These are phyloP conservation scores for Drosophila acutilabella DNA, from an alignment of 2,888 invertebrate genomes.

Conservation along the genomic window DNA sequence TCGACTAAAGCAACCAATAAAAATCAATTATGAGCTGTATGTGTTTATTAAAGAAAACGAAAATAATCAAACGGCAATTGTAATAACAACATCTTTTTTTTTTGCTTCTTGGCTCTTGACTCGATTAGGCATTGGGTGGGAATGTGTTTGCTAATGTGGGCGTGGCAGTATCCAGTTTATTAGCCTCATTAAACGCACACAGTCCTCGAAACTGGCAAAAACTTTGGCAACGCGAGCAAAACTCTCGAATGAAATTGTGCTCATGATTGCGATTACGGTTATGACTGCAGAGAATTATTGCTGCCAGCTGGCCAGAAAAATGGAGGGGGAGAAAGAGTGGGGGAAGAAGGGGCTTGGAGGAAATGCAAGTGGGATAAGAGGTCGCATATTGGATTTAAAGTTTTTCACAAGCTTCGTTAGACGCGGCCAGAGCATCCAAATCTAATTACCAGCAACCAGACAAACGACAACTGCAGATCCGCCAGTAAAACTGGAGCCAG, in stretches of 20 bases:
- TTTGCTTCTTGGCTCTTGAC: background rate
- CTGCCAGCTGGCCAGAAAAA: constrained; percentile 19
- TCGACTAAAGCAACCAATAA: constrained; percentile 40
- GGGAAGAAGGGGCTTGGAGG: background rate
- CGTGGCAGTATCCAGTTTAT: constrained; percentile 56
- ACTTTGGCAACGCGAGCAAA: constrained; percentile 34
- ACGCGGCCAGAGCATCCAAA: constrained; percentile 41
- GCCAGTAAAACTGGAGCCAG: constrained; percentile 4
- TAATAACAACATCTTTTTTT: background rate
- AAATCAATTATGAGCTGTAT: constrained; percentile 67
- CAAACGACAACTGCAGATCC: background rate
- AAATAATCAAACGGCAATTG: constrained; percentile 2
- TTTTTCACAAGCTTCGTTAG: constrained; percentile 58
- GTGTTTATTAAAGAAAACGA: too few relatives aligned
- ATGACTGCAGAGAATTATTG: constrained; percentile 64
- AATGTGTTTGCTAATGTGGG: background rate
- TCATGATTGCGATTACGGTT: constrained; percentile 75
- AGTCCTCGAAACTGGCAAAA: constrained; percentile 41
- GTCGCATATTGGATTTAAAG: constrained; percentile 41
- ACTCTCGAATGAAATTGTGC: constrained; percentile 74
- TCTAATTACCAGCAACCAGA: constrained; percentile 58
- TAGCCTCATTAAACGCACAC: constrained; percentile 70
- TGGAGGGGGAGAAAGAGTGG: too few relatives aligned
- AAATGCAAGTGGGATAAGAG: too few relatives aligned
- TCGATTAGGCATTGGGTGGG: background rate